Evolutionary conservation across 1,140 invertebrate species (phyloP), one percentile per base, ranked within the genome.

Genomic region (Danaus melanippus): DNA sequence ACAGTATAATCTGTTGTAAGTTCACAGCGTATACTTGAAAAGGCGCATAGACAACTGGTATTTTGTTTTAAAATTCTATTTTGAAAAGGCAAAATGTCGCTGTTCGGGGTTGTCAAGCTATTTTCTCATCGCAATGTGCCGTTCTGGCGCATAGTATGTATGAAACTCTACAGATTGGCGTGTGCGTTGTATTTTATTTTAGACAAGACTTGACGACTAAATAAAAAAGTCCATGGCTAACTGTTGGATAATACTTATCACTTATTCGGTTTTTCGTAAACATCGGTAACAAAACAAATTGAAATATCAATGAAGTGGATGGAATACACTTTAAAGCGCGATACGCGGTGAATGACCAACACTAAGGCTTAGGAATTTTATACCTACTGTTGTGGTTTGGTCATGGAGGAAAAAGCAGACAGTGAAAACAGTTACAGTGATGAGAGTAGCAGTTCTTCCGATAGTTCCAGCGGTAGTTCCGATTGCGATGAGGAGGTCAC

Each of bases 71-170:
- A 73, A 79, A 71, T 79, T 74, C 72, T 67, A 77, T 76, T 82
- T 76, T 74, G 76, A 74, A 69, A 66, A 71, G 68, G 72, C 77
- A 86, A 86, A 86, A 86, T 86, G 83, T 86, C 83, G 83, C 83
- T 82, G 72, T 70, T 76, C 73, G 73, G 71, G 81, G 75, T 84
- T 86, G 83, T 86, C 83, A 86, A 86, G 81, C 75, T 86, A 86
- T 86, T 86, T 86, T 86, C 83, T 86, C 81, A 76, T 84, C 77
- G 83, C 76, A 84, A 84, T 84, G 83, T 82, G 80, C 81, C 81
- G 79, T 79, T 83, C 79, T 84, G 79, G 78, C 78, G 81, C 79
- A 84, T 83, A 86, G 74, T 83, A 86, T 86, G 78, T 86, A 83
- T 86, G 81, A 84, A 84, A 86, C 71, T 73, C 62, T 69, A 68